Base-by-base conservation (phyloP, 1,140 invertebrate species). In the Cydia strobilella region DNA sequence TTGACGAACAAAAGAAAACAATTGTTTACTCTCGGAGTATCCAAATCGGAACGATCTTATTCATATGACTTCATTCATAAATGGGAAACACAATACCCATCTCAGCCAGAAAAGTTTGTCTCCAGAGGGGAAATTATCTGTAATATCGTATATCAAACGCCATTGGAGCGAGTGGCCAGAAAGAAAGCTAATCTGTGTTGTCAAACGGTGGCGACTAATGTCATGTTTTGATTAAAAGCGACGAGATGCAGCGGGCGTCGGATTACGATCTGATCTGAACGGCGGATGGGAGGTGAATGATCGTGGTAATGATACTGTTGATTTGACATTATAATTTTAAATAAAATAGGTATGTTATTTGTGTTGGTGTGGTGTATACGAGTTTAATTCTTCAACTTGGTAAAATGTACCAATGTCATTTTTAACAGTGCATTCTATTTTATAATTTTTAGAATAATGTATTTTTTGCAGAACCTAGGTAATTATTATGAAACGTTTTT, bases 141-240 rank as follows among this genome's bases (percentile, higher is more conserved):
- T 35, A 4, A 18, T 69, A 18, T 69, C 65, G 65, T 69, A 39
- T 69, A 35, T 69, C 65, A 35, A 35, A 69, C 35, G 31, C 65
- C 65, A 69, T 59, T 66, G 74, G 65, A 31, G 71, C 71, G 74
- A 66, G 35, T 74, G 54, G 66, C 74, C 77, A 80, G 76, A 82
- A 78, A 78, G 78, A 80, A 82, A 82, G 74, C 74, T 80, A 78
- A 82, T 82, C 74, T 66, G 27, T 62, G 72, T 73, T 77, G 77
- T 79, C 77, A 80, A 76, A 79, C 80, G 74, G 48, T 75, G 45
- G 73, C 35, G 39, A 77, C 73, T 45, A 54, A 73, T 69, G 65
- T 69, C 65, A 69, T 35, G 65, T 69, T 35, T 31, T 35, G 65
- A 35, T 69, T 69, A 42, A 66, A 66, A 69, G 65, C 13, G 27